These are phyloP conservation scores for Oryzias sinensis DNA, from an alignment of 2,797 vertebrate genomes.

Conservation along the genomic window DNA sequence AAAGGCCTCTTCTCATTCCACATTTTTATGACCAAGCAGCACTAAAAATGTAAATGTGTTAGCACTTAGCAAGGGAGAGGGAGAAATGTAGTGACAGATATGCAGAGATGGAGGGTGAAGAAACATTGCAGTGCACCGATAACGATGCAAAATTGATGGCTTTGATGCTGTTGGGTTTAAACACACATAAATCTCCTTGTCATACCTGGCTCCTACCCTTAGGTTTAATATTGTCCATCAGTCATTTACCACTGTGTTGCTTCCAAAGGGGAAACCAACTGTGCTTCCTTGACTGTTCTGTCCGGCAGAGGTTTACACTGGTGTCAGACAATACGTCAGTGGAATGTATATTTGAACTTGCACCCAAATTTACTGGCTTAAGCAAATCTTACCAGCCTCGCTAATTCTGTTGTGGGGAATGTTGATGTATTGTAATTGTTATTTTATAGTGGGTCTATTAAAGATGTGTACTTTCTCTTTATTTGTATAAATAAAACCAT, in stretches of 20 bases:
- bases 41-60: conserved; percentile 76
- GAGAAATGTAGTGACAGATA: conserved; percentile 60
- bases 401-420: conserved; percentile 59
- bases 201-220: conserved; percentile 62
- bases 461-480: conserved; percentile 59
- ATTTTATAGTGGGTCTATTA: conserved; percentile 62
- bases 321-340: conserved; percentile 61
- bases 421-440: conserved; percentile 66
- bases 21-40: conserved; percentile 73
- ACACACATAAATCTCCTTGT: conserved; percentile 73
- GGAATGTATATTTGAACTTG: conserved; percentile 68
- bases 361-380: conserved; percentile 53
- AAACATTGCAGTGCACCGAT: conserved; percentile 52
- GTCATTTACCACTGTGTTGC: conserved; percentile 71
- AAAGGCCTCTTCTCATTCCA: conserved; percentile 62
- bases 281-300: conserved; percentile 71
- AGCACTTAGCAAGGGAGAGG: conserved; percentile 71
- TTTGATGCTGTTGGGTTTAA: conserved; percentile 54
- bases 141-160: conserved; percentile 65
- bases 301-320: conserved; percentile 53
- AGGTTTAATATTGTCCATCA: conserved; percentile 70
- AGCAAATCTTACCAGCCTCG: conserved; percentile 43
- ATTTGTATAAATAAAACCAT: conserved; percentile 75
- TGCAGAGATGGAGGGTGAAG: conserved; percentile 47
- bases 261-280: conserved; percentile 72